Base-by-base conservation (phyloP, 2,888 invertebrate species). In the Scelioninae gen. 2 region DNA sequence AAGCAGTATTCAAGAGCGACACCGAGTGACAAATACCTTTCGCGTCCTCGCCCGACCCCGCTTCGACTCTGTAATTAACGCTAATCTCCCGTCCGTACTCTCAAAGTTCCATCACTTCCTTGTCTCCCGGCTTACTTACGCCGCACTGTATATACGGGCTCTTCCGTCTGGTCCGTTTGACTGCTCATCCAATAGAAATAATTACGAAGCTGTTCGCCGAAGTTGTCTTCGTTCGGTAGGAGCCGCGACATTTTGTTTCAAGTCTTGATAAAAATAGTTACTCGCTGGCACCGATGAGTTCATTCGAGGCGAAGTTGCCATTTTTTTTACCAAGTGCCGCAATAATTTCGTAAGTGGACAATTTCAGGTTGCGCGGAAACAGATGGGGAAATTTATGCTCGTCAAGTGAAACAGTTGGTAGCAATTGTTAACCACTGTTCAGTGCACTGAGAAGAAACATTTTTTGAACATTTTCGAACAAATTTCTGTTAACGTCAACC, bases 21-120 rank as follows among this genome's bases (percentile, higher is more conserved):
- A 79, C 78, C 79, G 79, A 82, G 84, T 85, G 85, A 85, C 85
- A 85, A 85, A 85, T 85, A 84, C 81, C 81, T 81, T 72, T 78
- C 10, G 76, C 78, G 67, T 80, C 77, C 75, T 78, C 77, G 76
- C 78, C 77, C 75, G 78, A 80, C 82, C 81, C 82, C 79, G 76
- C 76, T 74, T 77, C 78, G 76, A 80, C 82, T 84, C 83, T 82
- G 84, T 84, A 85, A 85, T 85, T 85, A 85, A 84, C 85, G 83
- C 85, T 85, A 85, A 85, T 85, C 83, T 85, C 82, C 81, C 79
- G 78, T 77, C 78, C 79, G 79, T 80, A 79, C 78, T 81, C 76
- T 80, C 78, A 78, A 79, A 81, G 80, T 78, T 69, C 69, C 75
- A 67, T 67, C 76, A 73, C 72, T 61, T 69, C 71, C 75, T 72